Conservation (phyloP, 1,140 invertebrate genomes). For the Popillia japonica region DNA sequence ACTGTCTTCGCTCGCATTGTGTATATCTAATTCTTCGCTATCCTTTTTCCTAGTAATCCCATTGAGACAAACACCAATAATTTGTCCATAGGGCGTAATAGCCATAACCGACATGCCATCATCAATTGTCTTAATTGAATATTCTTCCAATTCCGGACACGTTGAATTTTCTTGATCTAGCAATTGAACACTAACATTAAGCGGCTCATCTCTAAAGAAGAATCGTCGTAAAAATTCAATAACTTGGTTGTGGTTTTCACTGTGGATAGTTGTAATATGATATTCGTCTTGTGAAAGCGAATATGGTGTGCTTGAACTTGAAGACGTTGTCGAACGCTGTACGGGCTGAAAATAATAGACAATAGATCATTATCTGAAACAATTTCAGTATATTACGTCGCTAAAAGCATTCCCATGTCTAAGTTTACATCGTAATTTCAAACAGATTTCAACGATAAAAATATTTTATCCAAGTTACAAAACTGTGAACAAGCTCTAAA, state of each 20-base stretch:
- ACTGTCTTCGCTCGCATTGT: conserved; percentile 57
- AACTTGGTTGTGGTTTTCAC: conserved; percentile 50
- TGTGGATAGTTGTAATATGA: conserved; percentile 48
- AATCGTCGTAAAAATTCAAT: conserved; percentile 57
- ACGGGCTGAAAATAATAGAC: neutral
- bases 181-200: conserved; percentile 70
- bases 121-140: conserved; percentile 65
- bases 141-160: conserved; percentile 72
- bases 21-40: conserved; percentile 46
- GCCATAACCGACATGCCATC: conserved; percentile 72
- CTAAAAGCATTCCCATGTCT: neutral
- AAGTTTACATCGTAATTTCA: neutral
- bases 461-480: neutral
- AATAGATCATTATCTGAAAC: neutral
- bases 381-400: neutral
- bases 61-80: conserved; percentile 67
- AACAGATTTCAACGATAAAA: neutral
- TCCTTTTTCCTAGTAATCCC: conserved; percentile 59
- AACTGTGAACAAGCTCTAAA: too few species aligned
- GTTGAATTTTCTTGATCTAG: conserved; percentile 70
- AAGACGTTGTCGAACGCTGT: conserved; percentile 14
- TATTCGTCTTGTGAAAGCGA: conserved; percentile 48
- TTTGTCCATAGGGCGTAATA: conserved; percentile 66
- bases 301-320: neutral
- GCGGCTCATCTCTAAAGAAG: conserved; percentile 77